Evolutionary conservation across 2,888 invertebrate genomes (phyloP), one percentile per base, ranked within the genome.

Genomic region (Idaea aversata): DNA sequence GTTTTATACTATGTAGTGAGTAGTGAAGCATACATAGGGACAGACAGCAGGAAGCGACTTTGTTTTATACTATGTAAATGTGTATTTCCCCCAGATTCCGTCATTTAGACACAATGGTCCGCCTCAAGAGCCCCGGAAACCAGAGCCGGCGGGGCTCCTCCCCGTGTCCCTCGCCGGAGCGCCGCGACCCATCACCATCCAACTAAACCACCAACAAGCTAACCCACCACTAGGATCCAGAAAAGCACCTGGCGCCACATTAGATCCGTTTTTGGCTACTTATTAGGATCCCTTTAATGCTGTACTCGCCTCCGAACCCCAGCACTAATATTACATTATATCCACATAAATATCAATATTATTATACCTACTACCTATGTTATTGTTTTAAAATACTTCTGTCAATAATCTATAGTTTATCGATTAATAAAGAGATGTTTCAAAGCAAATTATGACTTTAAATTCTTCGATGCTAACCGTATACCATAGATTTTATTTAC

Each of bases 21-120:
- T n/a, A n/a, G n/a, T n/a, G n/a, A n/a, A n/a, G n/a, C n/a, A n/a
- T n/a, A n/a, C n/a, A n/a, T n/a, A n/a, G n/a, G n/a, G n/a, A n/a
- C n/a, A n/a, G n/a, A n/a, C n/a, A n/a, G n/a, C n/a, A n/a, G n/a
- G n/a, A n/a, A n/a, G n/a, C n/a, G n/a, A n/a, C n/a, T n/a, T n/a
- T n/a, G n/a, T n/a, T n/a, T n/a, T n/a, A n/a, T n/a, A 59, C 60
- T 5, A 59, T 61, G 47, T 34, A 47, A 36, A 10, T 36, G 36
- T 34, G 36, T 38, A n/a, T 61, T 60, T 57, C 4, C 68, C 70
- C 10, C 81, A 97, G 97, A 81, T 97, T 97, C 88, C 96, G 97
- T 25, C 97, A 97, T 86, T 91, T 97, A 86, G 97, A 97, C 84
- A 97, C 97, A 16, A 97, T 96, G 94, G 97, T 97, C 47, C 95